phyloP scores from a whole-genome alignment of 2,113 vertebrate genomes.

The Leptobrachium leishanense region DNA sequence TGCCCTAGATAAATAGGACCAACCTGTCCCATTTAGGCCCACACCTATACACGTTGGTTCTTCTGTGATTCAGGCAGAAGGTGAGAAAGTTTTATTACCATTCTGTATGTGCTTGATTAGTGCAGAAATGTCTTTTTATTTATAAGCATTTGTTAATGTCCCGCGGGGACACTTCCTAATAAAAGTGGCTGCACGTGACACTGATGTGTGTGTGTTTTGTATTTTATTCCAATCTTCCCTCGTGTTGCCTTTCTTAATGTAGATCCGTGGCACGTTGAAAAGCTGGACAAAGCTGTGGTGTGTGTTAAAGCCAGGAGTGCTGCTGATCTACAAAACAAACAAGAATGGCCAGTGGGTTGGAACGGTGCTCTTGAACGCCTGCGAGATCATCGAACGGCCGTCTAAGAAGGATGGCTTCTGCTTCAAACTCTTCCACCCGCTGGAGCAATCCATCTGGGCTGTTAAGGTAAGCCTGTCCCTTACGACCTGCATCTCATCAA shows the following conservation, averaged over 20 bases:
- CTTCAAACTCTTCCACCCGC: constrained; percentile 97
- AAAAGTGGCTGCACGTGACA: no score
- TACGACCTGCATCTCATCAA: no score
- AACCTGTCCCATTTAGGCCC: no score
- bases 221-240: not conserved
- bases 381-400: constrained; percentile 96
- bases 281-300: constrained; percentile 99
- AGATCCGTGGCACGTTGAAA: constrained; percentile 97
- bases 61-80: no score
- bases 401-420: constrained; percentile 99
- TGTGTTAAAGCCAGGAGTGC: constrained; percentile 93
- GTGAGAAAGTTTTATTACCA: no score
- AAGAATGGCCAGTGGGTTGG: constrained; percentile 98
- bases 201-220: no score
- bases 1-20: no score
- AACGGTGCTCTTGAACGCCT: constrained; percentile 95
- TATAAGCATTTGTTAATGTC: no score
- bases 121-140: no score
- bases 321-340: constrained; percentile 95
- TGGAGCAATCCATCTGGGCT: constrained; percentile 98
- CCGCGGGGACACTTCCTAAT: no score
- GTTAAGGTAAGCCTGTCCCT: constrained; percentile 79
- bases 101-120: no score
- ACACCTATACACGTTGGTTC: no score
- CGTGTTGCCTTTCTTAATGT: constrained; percentile 20